phyloP scores from a whole-genome alignment of 64 coral and sea anemone species.

The Porites lutea region DNA sequence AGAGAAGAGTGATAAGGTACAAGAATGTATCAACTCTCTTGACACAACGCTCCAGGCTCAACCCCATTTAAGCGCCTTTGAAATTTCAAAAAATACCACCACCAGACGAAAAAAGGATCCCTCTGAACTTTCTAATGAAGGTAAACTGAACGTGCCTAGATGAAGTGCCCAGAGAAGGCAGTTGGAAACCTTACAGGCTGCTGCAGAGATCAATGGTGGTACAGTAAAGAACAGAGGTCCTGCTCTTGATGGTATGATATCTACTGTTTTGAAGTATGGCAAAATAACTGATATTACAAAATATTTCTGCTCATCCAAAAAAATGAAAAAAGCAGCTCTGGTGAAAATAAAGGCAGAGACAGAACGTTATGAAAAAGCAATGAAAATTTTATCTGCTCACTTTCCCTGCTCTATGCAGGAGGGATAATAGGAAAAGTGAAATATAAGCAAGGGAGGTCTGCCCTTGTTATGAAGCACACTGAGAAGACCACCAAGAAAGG shows the following conservation, averaged over 20 bases:
- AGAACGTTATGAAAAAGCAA: slow-evolving; percentile 68
- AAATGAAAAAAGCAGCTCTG: slow-evolving; percentile 17
- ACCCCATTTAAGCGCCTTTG: slow-evolving; percentile 36
- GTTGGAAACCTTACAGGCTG: slow-evolving; percentile 49
- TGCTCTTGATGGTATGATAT: slow-evolving; percentile 67
- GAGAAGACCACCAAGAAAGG: slow-evolving; percentile 63
- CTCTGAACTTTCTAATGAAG: slow-evolving; percentile 17
- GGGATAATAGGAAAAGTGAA: slow-evolving; percentile 71
- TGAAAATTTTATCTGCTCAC: slow-evolving; percentile 71
- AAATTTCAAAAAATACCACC: slow-evolving; percentile 37
- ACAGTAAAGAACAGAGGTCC: slow-evolving; percentile 53
- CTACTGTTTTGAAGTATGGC: slow-evolving; percentile 54
- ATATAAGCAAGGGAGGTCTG: slow-evolving; percentile 56
- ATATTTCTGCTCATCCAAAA: slow-evolving; percentile 10
- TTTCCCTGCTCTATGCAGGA: slow-evolving; percentile 69
- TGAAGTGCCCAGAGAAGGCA: slow-evolving; percentile 47
- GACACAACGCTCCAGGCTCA: neutral
- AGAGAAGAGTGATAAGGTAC: slow-evolving; percentile 2
- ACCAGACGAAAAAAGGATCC: slow-evolving; percentile 4
- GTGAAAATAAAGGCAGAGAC: slow-evolving; percentile 30
- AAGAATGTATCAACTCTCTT: neutral
- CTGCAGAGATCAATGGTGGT: slow-evolving; percentile 65
- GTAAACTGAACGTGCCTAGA: slow-evolving; percentile 41
- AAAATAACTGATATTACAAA: slow-evolving; percentile 10
- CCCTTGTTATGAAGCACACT: slow-evolving; percentile 33